Base-by-base conservation (phyloP, 2,113 vertebrate genomes). In the Perognathus longimembris region DNA sequence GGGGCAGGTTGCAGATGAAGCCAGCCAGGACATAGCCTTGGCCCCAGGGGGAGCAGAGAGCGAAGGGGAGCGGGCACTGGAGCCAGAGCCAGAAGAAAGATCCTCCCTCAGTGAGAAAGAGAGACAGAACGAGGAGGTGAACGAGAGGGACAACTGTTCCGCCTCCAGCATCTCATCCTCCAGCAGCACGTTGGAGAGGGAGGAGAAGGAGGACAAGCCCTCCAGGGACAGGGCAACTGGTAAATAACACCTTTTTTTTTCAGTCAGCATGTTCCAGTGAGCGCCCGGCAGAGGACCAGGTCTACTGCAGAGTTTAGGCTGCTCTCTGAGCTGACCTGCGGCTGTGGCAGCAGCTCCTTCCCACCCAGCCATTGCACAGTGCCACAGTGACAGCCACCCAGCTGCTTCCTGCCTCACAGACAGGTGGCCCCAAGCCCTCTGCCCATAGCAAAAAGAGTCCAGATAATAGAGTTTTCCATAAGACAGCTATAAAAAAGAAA, bases 101-200 rank as follows among this genome's bases (percentile, higher is more conserved):
- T 97, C 97, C 67, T 96, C 98, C 91, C 98, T 99, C 96, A 99
- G 99, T 85, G 99, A 99, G 97, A 99, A 99, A 95, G 99, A 99
- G 97, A 98, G 98, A 95, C 98, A 99, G 97, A 99, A 99, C 73
- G 99, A 99, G 97, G 99, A 99, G 95, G 98, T 99, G 98, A 99
- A 99, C 40, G 99, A 99, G 97, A 99, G 99, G 95, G 99, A 99
- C 98, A 99, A 99, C 98, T 99, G 99, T 96, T 99, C 99, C 0
- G 99, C 99, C 66, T 99, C 99, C 97, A 99, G 99, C 98, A 99
- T 99, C 98, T 99, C 99, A 0, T 99, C 99, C 78, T 98, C 99
- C 90, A 99, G 99, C 97, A 99, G 99, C 98, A 99, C 99, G 63
- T 98, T 99, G 98, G 99, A 99, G 97, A 98, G 99, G 97, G 99